These are phyloP conservation scores for Typhlomys cinereus DNA, from an alignment of 2,113 vertebrate species.

Conservation along the genomic window DNA sequence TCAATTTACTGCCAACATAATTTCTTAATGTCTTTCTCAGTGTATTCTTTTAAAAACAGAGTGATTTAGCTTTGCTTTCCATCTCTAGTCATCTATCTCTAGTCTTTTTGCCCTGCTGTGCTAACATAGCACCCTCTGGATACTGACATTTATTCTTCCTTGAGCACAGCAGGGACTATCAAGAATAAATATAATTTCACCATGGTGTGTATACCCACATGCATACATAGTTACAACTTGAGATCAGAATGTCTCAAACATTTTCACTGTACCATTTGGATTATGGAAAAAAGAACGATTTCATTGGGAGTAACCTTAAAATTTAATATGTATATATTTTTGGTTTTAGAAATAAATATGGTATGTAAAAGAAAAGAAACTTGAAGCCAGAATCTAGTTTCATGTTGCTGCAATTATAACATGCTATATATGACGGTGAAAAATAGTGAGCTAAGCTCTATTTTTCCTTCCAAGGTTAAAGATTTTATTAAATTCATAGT, in stretches of 20 bases:
- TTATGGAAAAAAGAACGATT: background rate
- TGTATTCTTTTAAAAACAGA: background rate
- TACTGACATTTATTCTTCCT: background rate
- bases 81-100: background rate
- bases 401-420: background rate
- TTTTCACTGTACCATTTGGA: background rate
- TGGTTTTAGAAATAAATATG: background rate
- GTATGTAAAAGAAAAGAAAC: background rate
- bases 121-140: background rate
- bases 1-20: background rate
- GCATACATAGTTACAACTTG: background rate
- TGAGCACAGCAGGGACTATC: background rate
- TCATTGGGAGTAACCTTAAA: background rate
- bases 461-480: too few relatives aligned
- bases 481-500: too few relatives aligned
- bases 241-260: background rate
- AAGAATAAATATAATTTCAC: background rate
- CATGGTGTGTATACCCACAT: background rate
- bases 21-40: background rate
- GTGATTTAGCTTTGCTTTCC: background rate
- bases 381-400: background rate
- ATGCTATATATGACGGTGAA: background rate
- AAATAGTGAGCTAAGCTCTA: background rate
- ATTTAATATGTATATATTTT: background rate
- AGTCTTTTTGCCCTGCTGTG: background rate